Percentiles rank a stretch among this genome's conserved stretches.
Evolutionary conservation across 1,140 invertebrate genomes (phyloP).

Genomic region (Drosophila ohnishii): DNA sequence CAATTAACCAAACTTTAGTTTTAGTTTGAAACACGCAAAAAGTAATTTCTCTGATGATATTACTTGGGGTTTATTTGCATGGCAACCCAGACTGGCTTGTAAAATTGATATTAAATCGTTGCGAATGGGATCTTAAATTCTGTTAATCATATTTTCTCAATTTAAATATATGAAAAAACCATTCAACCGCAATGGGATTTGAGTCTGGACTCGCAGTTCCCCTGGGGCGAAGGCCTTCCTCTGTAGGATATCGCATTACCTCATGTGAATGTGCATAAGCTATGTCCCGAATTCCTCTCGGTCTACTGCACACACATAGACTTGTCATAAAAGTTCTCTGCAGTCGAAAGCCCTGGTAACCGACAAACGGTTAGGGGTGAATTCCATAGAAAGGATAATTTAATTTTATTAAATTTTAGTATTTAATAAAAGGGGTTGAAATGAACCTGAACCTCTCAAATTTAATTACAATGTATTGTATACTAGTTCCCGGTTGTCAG

Average conservation of each 20-base stretch:
- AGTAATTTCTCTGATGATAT: no score
- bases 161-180: constrained; percentile 2
- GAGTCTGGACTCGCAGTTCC: background rate
- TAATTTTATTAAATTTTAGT: background rate
- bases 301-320: constrained; percentile 9
- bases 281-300: constrained; percentile 4
- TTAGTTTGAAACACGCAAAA: background rate
- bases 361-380: background rate
- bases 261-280: constrained; percentile 6
- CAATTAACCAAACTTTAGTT: background rate
- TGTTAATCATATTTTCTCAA: background rate
- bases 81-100: background rate
- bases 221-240: background rate
- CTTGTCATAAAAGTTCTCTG: constrained; percentile 2
- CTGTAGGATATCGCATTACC: background rate
- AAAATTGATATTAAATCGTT: background rate
- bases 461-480: background rate
- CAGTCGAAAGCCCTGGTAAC: background rate
- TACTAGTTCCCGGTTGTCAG: background rate
- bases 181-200: constrained; percentile 9
- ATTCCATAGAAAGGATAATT: background rate
- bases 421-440: background rate
- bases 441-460: background rate
- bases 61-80: background rate
- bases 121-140: background rate